A percentile compares a stretch with the other conserved stretches of the same genome.
phyloP scores from a whole-genome alignment of 2,888 invertebrate species.

The Chelonus formosanus region DNA sequence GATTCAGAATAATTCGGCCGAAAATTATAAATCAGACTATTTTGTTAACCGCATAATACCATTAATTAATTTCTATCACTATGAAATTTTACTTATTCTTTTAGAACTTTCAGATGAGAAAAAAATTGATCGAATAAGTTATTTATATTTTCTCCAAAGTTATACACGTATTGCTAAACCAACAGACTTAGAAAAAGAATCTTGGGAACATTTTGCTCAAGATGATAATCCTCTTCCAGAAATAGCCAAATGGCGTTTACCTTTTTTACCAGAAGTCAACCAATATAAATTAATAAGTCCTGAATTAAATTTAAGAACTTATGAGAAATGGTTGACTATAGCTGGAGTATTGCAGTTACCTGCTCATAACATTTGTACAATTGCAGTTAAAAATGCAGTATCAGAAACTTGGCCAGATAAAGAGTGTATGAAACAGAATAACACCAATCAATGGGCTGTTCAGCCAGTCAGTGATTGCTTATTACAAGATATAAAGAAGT shows the following conservation, averaged over 20 bases:
- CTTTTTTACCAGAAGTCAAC: constrained; percentile 58
- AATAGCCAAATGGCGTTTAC: constrained; percentile 66
- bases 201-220: constrained; percentile 65
- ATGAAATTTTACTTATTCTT: constrained; percentile 67
- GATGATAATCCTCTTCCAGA: constrained; percentile 64
- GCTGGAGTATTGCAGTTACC: constrained; percentile 62
- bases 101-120: constrained; percentile 57
- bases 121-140: constrained; percentile 48
- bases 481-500: constrained; percentile 52
- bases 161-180: constrained; percentile 58
- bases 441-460: constrained; percentile 45
- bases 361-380: constrained; percentile 65
- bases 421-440: constrained; percentile 30
- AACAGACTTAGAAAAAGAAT: constrained; percentile 64
- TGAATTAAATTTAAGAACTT: constrained; percentile 66
- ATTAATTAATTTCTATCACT: constrained; percentile 67
- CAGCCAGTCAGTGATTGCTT: constrained; percentile 47
- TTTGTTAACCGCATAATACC: constrained; percentile 41
- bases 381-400: constrained; percentile 66
- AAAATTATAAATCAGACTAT: constrained; percentile 48
- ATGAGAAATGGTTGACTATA: constrained; percentile 66
- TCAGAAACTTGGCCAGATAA: constrained; percentile 44
- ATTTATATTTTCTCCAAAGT: constrained; percentile 53
- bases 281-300: constrained; percentile 43
- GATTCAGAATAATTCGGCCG: constrained; percentile 50